phyloP scores from a whole-genome alignment of 2,888 invertebrate genomes.

The Orgyia antiqua region DNA sequence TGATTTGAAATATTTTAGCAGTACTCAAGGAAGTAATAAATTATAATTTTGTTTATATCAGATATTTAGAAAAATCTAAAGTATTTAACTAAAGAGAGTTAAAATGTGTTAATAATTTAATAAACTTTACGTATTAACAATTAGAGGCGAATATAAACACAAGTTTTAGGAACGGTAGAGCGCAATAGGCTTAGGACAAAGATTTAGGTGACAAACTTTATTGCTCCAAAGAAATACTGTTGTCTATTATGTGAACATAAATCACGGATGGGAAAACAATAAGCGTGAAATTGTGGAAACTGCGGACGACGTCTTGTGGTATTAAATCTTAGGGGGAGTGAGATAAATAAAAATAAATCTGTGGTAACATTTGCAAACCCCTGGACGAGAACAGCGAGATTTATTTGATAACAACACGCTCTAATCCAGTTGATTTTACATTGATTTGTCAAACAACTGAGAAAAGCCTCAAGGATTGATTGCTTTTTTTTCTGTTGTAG shows the following conservation, averaged over 20 bases:
- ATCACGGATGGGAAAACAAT: conserved; percentile 79
- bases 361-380: conserved; percentile 29
- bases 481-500: too few species aligned
- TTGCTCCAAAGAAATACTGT: conserved; percentile 73
- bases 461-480: too few species aligned
- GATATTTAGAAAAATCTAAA: too few species aligned
- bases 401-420: conserved; percentile 48
- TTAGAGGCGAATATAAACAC: conserved; percentile 14
- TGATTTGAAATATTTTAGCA: too few species aligned
- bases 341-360: conserved; percentile 78
- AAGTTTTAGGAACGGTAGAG: conserved; percentile 28
- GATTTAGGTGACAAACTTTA: conserved; percentile 77
- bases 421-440: conserved; percentile 13
- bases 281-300: conserved; percentile 79
- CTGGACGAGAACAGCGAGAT: conserved; percentile 68
- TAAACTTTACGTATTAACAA: not conserved
- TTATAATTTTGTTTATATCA: too few species aligned
- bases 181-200: conserved; percentile 70
- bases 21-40: too few species aligned
- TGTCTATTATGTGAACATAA: conserved; percentile 72
- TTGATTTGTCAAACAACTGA: conserved; percentile 27
- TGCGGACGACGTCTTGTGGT: conserved; percentile 66
- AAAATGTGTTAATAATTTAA: too few species aligned
- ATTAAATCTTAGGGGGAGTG: conserved; percentile 75
- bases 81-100: too few species aligned